A percentile compares a stretch with the other conserved stretches of the same genome.
These are phyloP conservation scores for Trichogramma dendrolimi DNA, from an alignment of 2,888 invertebrate species.

Conservation along the genomic window DNA sequence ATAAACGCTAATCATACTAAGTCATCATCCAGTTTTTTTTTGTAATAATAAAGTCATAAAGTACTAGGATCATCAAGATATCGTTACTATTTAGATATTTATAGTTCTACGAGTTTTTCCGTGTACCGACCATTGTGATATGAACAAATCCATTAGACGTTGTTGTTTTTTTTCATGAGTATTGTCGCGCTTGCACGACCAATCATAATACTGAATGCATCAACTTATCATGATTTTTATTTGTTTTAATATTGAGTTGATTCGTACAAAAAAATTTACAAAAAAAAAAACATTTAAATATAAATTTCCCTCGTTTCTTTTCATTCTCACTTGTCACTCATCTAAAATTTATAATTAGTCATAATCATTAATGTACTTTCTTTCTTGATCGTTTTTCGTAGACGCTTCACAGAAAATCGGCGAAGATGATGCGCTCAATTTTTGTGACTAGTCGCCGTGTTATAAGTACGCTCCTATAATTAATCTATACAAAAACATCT, in stretches of 20 bases:
- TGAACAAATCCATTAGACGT: too few species aligned
- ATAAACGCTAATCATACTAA: slow-evolving; percentile 29
- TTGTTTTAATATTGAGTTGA: slow-evolving; percentile 24
- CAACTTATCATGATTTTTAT: slow-evolving; percentile 34
- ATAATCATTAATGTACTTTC: slow-evolving; percentile 19
- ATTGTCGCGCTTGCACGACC: slow-evolving; percentile 28
- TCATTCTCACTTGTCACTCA: slow-evolving; percentile 12
- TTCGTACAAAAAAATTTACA: not conserved
- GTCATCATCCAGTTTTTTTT: too few species aligned
- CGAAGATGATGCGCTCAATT: slow-evolving; percentile 26
- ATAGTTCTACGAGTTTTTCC: too few species aligned
- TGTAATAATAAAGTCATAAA: slow-evolving; percentile 42
- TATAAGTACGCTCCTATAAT: slow-evolving; percentile 11
- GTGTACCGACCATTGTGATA: too few species aligned
- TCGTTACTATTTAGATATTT: too few species aligned
- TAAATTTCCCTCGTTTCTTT: not conserved
- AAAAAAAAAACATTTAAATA: slow-evolving; percentile 8
- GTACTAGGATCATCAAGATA: slow-evolving; percentile 34
- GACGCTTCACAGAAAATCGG: slow-evolving; percentile 30
- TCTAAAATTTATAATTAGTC: slow-evolving; percentile 28
- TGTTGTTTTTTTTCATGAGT: too few species aligned
- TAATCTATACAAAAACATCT: slow-evolving; percentile 12
- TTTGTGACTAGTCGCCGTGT: slow-evolving; percentile 29
- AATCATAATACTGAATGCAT: slow-evolving; percentile 28
- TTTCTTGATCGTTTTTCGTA: slow-evolving; percentile 26